Base-by-base conservation (phyloP, 2,113 vertebrate species). In the Hoplias malabaricus region DNA sequence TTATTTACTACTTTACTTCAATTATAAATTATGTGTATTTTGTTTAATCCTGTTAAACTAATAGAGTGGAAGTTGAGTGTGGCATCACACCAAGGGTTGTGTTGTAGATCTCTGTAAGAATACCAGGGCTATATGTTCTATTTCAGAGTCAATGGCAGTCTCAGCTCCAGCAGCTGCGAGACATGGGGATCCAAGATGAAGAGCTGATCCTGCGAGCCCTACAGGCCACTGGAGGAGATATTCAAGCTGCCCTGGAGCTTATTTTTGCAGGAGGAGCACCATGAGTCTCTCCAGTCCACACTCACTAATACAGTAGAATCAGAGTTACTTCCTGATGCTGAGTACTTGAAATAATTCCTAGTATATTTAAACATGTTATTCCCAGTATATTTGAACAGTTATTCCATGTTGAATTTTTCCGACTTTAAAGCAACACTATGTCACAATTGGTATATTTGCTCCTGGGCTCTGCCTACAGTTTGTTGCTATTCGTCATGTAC, bases 161-260 rank as follows among this genome's bases (percentile, higher is more conserved):
- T 1, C 95, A 96, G 87, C 90, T 96, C 29, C 94, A 95, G 89
- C 95, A 96, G 80, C 87, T 96, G 62, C 88, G 93, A 0, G 95
- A 95, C 84, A 96, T 96, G 95, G 94, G 95, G 10, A 96, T 96
- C 75, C 95, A 93, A 0, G 93, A 96, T 0, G 94, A 94, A 0
- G 95, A 94, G 42, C 89, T 95, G 43, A 96, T 94, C 80, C 91
- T 96, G 31, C 87, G 95, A 13, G 95, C 95, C 19, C 87, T 96
- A 71, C 95, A 96, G 82, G 95, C 95, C 79, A 96, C 95, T 0
- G 93, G 94, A 0, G 95, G 95, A 7, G 95, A 96, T 84, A 95
- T 96, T 73, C 95, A 96, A 82, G 94, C 94, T 0, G 95, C 95
- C 16, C 83, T 96, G 88, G 95, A 96, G 86, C 94, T 96, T 81